Evolutionary conservation across 2,113 vertebrate genomes (phyloP), one percentile per base, ranked within the genome.

Genomic region (Benitochromis conjunctus): DNA sequence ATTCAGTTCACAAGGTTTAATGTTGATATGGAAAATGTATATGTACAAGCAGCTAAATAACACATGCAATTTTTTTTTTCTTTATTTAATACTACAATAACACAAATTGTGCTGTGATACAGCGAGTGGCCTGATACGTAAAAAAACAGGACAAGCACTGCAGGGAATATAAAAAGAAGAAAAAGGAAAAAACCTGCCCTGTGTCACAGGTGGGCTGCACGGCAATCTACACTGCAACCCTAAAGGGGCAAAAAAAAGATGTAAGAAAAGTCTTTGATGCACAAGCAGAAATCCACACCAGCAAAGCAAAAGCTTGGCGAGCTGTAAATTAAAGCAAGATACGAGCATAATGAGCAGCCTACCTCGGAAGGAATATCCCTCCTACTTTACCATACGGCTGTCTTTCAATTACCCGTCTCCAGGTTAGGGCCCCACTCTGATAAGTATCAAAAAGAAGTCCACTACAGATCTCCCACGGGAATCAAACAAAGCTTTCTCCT

Each of bases 161-260:
- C 34, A 13, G 60, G 19, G 1, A 64, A 64, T 38, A 64, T 64
- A 38, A 64, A 36, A 64, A 36, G 1, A 38, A 10, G 10, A 38
- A 38, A 38, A 10, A 38, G 3, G 1, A 36, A 36, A 6, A 36
- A n/a, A 3, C 3, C 58, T 62, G 3, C 6, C 19, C 10, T 38
- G 34, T 21, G 34, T n/a, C 60, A 21, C 34, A 5, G 34, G 62
- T 66, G 6, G 0, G 21, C 41, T 1, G 11, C 0, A 41, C 36
- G 19, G 0, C 34, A 21, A 41, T 41, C 19, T 66, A 21, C 34
- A 66, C 62, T 66, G 36, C 2, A 38, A 1, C 62, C 1, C 62
- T 64, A 14, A 66, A 66, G 2, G 62, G 34, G 1, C 34, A 14
- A 60, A 48, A 66, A 66, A 64, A 0, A 64, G 34, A 41, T 66